Percentiles rank a stretch among this genome's conserved stretches.
Conservation (phyloP, 2,113 vertebrate species). For the Python bivittatus region DNA sequence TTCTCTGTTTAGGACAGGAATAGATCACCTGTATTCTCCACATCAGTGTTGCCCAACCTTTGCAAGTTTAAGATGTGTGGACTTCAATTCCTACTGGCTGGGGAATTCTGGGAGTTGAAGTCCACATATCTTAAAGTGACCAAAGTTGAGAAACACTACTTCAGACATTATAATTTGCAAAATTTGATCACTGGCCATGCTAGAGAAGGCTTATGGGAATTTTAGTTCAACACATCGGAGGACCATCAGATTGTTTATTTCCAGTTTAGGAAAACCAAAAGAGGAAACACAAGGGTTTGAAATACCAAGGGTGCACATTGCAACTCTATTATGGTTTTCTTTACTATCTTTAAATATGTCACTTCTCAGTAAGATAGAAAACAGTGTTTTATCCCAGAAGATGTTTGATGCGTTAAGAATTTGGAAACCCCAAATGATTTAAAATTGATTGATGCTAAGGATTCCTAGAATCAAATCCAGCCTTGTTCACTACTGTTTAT, state of each 20-base stretch:
- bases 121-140: no score
- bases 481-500: not conserved
- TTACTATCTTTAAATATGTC: not conserved
- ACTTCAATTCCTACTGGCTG: no score
- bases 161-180: not conserved
- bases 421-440: not conserved
- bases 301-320: not conserved
- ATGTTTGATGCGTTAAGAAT: not conserved
- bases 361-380: not conserved
- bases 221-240: not conserved
- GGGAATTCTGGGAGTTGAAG: no score
- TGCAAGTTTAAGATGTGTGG: no score
- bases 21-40: not conserved
- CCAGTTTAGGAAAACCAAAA: not conserved
- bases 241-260: not conserved
- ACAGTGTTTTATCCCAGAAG: not conserved
- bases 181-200: not conserved
- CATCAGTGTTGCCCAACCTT: no score
- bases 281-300: not conserved
- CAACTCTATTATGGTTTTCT: not conserved
- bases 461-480: slow-evolving; percentile 2
- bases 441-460: not conserved
- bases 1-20: not conserved
- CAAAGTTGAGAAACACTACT: no score
- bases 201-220: not conserved